Conservation (phyloP, 2,797 vertebrate species). For the Mareca penelope region DNA sequence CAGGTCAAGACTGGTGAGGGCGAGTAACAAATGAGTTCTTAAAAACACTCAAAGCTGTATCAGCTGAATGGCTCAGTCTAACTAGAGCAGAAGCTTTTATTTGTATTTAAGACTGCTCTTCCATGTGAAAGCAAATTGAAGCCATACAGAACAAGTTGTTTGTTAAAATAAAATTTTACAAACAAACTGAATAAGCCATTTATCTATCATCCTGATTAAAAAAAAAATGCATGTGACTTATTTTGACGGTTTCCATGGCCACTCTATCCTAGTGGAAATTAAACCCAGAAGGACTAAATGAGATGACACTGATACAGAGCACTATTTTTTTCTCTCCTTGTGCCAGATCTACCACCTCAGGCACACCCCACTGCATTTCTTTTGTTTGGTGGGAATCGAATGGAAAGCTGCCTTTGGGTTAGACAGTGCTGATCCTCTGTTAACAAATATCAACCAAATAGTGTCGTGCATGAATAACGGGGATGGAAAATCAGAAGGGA, state of each 20-base stretch:
- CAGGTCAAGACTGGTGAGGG: neutral
- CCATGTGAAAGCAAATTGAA: neutral
- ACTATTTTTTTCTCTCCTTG: neutral
- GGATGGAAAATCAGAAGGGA: neutral
- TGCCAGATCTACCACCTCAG: neutral
- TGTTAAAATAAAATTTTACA: neutral
- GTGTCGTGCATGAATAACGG: neutral
- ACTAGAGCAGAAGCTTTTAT: neutral
- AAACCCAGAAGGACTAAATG: neutral
- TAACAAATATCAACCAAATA: neutral
- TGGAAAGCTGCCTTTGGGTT: neutral
- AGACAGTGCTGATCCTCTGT: neutral
- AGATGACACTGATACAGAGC: fast-evolving
- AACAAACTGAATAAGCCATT: neutral
- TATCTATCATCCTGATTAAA: neutral
- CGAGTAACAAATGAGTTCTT: neutral
- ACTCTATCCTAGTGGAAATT: neutral
- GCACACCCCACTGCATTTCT: fast-evolving
- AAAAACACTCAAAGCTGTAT: neutral
- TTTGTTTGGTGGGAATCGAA: fast-evolving
- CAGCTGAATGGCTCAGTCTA: neutral
- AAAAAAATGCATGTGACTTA: neutral
- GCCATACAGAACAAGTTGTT: neutral
- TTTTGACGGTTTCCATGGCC: neutral
- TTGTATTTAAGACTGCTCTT: neutral